Percentiles rank a stretch among this genome's conserved stretches.
phyloP scores from a whole-genome alignment of 2,888 invertebrate species.

The Napeogenes inachia region DNA sequence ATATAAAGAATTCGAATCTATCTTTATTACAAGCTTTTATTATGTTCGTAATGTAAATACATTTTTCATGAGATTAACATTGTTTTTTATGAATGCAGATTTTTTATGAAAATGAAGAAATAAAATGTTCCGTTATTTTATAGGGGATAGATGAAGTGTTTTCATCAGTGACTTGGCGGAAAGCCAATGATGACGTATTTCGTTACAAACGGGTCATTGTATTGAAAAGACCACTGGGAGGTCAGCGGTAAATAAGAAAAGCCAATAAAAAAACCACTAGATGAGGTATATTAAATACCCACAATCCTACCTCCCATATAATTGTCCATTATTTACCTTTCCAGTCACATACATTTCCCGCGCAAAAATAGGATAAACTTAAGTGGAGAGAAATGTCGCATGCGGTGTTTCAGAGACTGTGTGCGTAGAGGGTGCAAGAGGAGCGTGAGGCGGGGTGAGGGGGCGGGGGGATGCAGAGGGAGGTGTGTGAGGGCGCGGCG shows the following conservation, averaged over 20 bases:
- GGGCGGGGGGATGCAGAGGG: slow-evolving; percentile 31
- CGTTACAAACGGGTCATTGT: slow-evolving; percentile 22
- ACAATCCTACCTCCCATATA: neutral
- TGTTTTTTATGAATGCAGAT: slow-evolving; percentile 6
- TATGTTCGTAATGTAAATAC: slow-evolving; percentile 21
- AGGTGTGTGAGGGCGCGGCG: slow-evolving; percentile 47
- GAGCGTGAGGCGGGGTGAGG: slow-evolving; percentile 37
- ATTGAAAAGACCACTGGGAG: slow-evolving; percentile 12
- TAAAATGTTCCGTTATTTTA: slow-evolving; percentile 30
- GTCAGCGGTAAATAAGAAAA: slow-evolving; percentile 10
- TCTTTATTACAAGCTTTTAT: slow-evolving; percentile 13
- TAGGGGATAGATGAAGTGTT: slow-evolving; percentile 36
- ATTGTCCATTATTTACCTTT: neutral
- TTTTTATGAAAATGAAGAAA: slow-evolving; percentile 17
- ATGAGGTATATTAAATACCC: too few relatives aligned
- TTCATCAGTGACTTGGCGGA: slow-evolving; percentile 51
- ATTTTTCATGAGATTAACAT: slow-evolving; percentile 15
- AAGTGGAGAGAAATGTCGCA: slow-evolving; percentile 66
- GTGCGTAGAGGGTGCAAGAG: slow-evolving; percentile 36
- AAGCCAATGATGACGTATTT: slow-evolving; percentile 45
- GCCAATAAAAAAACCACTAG: neutral
- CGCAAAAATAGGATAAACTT: slow-evolving; percentile 31
- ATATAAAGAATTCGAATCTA: slow-evolving; percentile 29
- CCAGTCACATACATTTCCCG: slow-evolving; percentile 24
- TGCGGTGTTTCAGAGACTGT: slow-evolving; percentile 62